Base-by-base conservation (phyloP, 2,113 vertebrate genomes). In the Oryzias melastigma region DNA sequence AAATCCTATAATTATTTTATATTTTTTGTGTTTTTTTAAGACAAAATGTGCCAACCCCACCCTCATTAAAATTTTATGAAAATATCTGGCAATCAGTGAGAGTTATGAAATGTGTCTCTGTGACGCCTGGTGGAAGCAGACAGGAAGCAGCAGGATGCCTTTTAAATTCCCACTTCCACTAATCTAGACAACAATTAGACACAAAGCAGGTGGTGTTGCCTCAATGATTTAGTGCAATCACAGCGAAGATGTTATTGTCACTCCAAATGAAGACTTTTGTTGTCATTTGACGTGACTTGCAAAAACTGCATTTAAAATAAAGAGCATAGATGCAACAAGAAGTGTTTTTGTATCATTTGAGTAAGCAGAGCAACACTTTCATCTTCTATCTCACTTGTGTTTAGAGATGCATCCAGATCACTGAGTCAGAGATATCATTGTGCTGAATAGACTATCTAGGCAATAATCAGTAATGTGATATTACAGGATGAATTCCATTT, bases 21-120 rank as follows among this genome's bases (percentile, higher is more conserved):
- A n/a, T 47, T 15, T 14, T 27, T 27, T 5, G 52, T 15, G 43
- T 72, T 68, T 53, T 65, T 65, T 52, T 56, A 41, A 57, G 42
- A 68, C 29, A 45, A 66, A 74, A 57, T 77, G 47, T 62, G 40
- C 41, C 29, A 5, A 62, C 47, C 35, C 22, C 2, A 3, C 35
- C 24, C 14, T 61, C 5, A 17, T 81, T 69, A 72, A 83, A 78
- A 69, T 65, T 67, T 62, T 44, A 78, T 83, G 65, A 41, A 45
- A 45, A 61, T 68, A 69, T 66, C 49, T 62, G 51, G 47, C 27
- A 60, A 62, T 18, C 47, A 45, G 40, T 62, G 17, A 60, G n/a
- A 65, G 65, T 61, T 75, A 44, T 53, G 41, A 72, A 74, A 77
- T 25, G 46, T 51, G 61, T 17, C 54, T 62, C 52, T 68, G 47